These are phyloP conservation scores for Cyprinodon tularosa DNA, from an alignment of 2,113 vertebrate genomes.

Conservation along the genomic window DNA sequence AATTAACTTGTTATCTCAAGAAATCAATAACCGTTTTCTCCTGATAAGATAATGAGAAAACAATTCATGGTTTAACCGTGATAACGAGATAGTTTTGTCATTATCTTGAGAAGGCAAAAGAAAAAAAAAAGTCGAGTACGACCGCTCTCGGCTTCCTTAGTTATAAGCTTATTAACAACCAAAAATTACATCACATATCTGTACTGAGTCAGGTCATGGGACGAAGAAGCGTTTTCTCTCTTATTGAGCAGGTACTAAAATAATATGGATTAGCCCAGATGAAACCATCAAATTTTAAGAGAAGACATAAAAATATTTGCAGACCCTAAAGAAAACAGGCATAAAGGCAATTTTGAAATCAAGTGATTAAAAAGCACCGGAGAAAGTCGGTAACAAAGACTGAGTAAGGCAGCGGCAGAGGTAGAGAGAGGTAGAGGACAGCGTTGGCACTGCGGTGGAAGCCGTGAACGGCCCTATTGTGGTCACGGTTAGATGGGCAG, in stretches of 20 bases:
- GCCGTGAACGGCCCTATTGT: constrained; percentile 73
- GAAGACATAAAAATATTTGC: neutral
- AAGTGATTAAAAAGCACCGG: constrained; percentile 64
- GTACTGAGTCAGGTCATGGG: neutral
- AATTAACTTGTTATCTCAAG: too few species aligned
- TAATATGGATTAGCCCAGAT: neutral
- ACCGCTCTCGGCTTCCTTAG: too few species aligned
- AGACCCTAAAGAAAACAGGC: constrained; percentile 30
- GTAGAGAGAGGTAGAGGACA: constrained; percentile 66
- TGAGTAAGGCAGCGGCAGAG: constrained; percentile 48
- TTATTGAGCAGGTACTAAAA: neutral
- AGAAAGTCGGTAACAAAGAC: constrained; percentile 58
- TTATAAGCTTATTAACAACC: neutral
- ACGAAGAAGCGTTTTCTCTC: too few species aligned
- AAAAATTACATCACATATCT: neutral
- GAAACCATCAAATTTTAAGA: neutral
- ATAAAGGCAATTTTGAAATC: constrained; percentile 70
- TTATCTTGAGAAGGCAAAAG: too few species aligned
- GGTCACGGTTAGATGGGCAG: constrained; percentile 73
- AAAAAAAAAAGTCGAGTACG: too few species aligned
- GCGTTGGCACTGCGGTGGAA: constrained; percentile 70
- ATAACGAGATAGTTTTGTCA: too few species aligned
- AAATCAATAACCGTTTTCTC: too few species aligned
- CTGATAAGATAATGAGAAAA: too few species aligned
- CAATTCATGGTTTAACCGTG: too few species aligned